Base-by-base conservation (phyloP, 1,140 invertebrate genomes). In the Listronotus bonariensis region DNA sequence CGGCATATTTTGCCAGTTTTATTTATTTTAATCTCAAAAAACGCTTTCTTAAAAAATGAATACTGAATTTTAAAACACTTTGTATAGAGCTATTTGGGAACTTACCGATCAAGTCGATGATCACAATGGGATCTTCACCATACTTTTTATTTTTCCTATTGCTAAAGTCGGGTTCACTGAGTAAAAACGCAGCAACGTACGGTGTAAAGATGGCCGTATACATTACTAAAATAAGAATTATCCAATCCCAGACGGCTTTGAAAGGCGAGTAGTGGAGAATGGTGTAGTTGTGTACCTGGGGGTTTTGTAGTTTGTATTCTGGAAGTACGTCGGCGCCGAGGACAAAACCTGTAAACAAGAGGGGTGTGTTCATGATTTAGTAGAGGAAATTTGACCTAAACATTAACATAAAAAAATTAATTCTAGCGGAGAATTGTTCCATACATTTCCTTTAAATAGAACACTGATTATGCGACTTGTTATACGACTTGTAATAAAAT, bases 141-240 rank as follows among this genome's bases (percentile, higher is more conserved):
- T 92, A 92, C 68, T 87, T 87, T 74, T 84, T 86, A 59, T 78
- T 81, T 65, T 79, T 81, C 74, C 84, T 86, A 70, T 74, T 86
- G 79, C 84, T 87, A 76, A 86, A 89, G 76, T 91, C 88, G 18
- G 88, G 85, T 79, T 97, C 95, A 75, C 92, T 95, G 65, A 99
- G 88, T 73, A 98, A 87, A 82, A 99, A 99, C 62, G 97, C 96
- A 54, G 97, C 97, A 31, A 97, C 95, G 80, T 99, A 99, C 6
- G 97, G 97, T 61, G 97, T 99, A 81, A 98, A 97, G 81, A 99
- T 97, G 67, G 97, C 97, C 55, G 97, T 99, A 81, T 99, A 99
- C 82, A 99, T 95, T 68, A 99, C 97, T 56, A 99, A 85, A 58
- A 99, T 85, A 26, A 99, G 85, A 74, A 99, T 98, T 74, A 99